phyloP scores from a whole-genome alignment of 2,888 invertebrate species.

The Lithophane semibrunnea region DNA sequence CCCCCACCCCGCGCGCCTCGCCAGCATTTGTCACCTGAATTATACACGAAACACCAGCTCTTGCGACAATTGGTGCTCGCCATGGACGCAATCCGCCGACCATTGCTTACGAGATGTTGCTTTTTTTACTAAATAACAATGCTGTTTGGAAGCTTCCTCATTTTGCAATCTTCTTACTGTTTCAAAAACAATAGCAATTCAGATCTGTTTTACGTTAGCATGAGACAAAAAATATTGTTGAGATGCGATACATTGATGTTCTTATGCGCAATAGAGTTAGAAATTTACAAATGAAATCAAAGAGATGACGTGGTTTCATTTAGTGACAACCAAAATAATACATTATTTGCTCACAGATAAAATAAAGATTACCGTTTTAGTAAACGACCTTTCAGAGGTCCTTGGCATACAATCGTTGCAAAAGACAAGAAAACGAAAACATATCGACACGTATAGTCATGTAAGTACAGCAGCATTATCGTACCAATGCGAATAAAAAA shows the following conservation, averaged over 20 bases:
- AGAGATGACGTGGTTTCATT: slow-evolving; percentile 72
- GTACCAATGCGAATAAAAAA: slow-evolving; percentile 62
- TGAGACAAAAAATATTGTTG: slow-evolving; percentile 26
- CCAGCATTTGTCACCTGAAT: slow-evolving; percentile 77
- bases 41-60: slow-evolving; percentile 72
- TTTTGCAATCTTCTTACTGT: slow-evolving; percentile 69
- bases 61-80: slow-evolving; percentile 74
- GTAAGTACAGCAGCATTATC: slow-evolving; percentile 44
- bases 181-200: slow-evolving; percentile 65
- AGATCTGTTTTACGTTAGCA: slow-evolving; percentile 36
- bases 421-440: slow-evolving; percentile 82
- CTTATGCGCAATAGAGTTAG: slow-evolving; percentile 20
- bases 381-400: slow-evolving; percentile 86
- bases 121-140: slow-evolving; percentile 72
- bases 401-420: slow-evolving; percentile 85
- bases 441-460: slow-evolving; percentile 72
- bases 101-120: slow-evolving; percentile 68
- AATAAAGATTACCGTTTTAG: slow-evolving; percentile 89
- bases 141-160: slow-evolving; percentile 70
- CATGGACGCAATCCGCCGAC: slow-evolving; percentile 71
- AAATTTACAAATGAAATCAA: slow-evolving; percentile 55
- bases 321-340: slow-evolving; percentile 77
- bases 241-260: slow-evolving; percentile 5
- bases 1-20: slow-evolving; percentile 78
- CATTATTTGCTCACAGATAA: slow-evolving; percentile 81